Conservation (phyloP, 2,888 invertebrate genomes). For the Drosophila austrosaltans region DNA sequence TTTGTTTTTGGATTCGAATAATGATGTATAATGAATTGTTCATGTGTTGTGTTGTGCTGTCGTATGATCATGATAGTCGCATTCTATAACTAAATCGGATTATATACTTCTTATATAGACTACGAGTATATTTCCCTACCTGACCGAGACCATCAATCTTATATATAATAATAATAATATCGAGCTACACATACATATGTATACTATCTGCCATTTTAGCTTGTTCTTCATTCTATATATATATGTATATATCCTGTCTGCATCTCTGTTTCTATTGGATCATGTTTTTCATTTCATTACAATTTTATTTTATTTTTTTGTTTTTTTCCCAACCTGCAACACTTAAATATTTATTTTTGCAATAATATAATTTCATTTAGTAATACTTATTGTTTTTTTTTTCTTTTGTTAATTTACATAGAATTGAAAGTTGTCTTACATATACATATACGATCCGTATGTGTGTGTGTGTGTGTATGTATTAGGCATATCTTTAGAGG, state of each 20-base stretch:
- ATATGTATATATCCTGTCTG: not conserved
- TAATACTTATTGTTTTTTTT: slow-evolving; percentile 60
- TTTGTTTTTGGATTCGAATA: not conserved
- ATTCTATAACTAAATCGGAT: slow-evolving; percentile 12
- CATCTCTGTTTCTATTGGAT: not conserved
- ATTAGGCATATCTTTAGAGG: slow-evolving; percentile 61
- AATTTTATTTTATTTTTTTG: not conserved
- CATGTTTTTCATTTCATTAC: not conserved
- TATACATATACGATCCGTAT: slow-evolving; percentile 21
- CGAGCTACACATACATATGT: not conserved
- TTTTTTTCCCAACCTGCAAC: slow-evolving; percentile 32
- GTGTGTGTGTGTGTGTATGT: slow-evolving; percentile 16
- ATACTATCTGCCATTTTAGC: slow-evolving; percentile 18
- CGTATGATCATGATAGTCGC: slow-evolving; percentile 7
- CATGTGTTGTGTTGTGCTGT: slow-evolving; percentile 33
- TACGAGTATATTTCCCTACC: slow-evolving; percentile 57
- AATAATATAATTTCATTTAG: slow-evolving; percentile 42
- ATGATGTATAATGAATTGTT: not conserved
- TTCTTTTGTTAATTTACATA: slow-evolving; percentile 17
- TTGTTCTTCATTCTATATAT: slow-evolving; percentile 1
- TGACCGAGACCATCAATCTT: slow-evolving; percentile 40
- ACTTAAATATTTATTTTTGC: slow-evolving; percentile 43
- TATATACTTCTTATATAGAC: slow-evolving; percentile 25
- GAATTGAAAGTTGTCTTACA: slow-evolving; percentile 32
- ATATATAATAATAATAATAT: slow-evolving; percentile 1